Evolutionary conservation across 1,140 invertebrate species (phyloP).

Genomic region (Homalodisca vitripennis): DNA sequence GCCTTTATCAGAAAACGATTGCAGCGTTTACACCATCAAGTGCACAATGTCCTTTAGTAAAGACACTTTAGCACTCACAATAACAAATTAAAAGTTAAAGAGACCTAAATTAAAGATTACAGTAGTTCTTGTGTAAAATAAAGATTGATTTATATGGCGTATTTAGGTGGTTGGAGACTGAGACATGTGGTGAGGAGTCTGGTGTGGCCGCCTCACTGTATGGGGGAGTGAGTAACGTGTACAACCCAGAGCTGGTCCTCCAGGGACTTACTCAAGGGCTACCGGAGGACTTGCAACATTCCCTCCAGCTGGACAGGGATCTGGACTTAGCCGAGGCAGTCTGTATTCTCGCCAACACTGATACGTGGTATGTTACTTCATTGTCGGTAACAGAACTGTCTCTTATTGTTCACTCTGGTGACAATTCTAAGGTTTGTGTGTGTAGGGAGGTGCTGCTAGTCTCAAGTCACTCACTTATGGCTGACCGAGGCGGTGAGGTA

Average conservation of each 20-base stretch:
- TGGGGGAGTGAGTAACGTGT: constrained; percentile 65
- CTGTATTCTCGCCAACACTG: constrained; percentile 80
- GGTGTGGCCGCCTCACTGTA: constrained; percentile 43
- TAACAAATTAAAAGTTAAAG: no score
- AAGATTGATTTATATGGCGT: not conserved
- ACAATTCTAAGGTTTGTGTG: not conserved
- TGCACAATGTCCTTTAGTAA: no score
- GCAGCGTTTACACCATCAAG: no score
- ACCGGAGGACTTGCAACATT: constrained; percentile 53
- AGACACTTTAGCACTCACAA: no score
- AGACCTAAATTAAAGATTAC: not conserved
- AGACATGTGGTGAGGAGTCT: constrained; percentile 50
- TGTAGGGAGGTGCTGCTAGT: constrained; percentile 54
- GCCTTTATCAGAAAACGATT: no score
- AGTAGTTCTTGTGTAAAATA: not conserved
- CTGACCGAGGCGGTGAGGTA: no score
- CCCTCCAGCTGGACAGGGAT: constrained; percentile 60
- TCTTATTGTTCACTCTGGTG: not conserved
- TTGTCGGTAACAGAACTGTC: no score
- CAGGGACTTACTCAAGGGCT: constrained; percentile 55
- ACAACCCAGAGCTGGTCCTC: constrained; percentile 72
- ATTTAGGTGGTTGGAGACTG: not conserved
- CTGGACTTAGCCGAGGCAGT: constrained; percentile 74
- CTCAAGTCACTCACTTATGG: constrained; percentile 55
- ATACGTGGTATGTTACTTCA: constrained; percentile 75